Conservation (phyloP, 2,888 invertebrate species). For the Athripsodes cinereus region DNA sequence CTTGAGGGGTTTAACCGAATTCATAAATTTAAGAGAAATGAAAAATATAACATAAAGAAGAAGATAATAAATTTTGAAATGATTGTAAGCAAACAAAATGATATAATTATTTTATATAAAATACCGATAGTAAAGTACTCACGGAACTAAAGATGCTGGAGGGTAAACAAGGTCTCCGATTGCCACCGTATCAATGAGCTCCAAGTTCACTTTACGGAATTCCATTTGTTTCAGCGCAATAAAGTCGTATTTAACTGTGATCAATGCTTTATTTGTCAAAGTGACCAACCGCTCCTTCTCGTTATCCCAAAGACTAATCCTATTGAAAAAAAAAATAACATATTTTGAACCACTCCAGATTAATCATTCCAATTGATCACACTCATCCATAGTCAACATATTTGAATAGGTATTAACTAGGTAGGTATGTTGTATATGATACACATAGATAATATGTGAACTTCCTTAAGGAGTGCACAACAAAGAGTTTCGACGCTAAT, state of each 20-base stretch:
- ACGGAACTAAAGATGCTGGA: slow-evolving; percentile 75
- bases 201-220: slow-evolving; percentile 61
- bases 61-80: neutral
- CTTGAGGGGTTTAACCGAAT: too few relatives aligned
- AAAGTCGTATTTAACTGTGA: slow-evolving; percentile 79
- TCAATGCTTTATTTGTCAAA: slow-evolving; percentile 64
- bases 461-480: too few relatives aligned
- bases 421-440: too few relatives aligned
- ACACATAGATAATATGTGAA: too few relatives aligned
- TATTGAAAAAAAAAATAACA: slow-evolving; percentile 40
- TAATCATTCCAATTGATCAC: too few relatives aligned
- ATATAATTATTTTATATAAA: neutral
- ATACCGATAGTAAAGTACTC: slow-evolving; percentile 42
- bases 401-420: too few relatives aligned
- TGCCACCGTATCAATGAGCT: slow-evolving; percentile 63
- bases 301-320: slow-evolving; percentile 83
- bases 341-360: too few relatives aligned
- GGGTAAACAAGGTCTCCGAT: slow-evolving; percentile 79
- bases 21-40: too few relatives aligned
- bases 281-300: slow-evolving; percentile 76
- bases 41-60: neutral
- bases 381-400: too few relatives aligned
- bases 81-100: slow-evolving; percentile 8
- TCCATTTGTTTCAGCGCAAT: slow-evolving; percentile 71
- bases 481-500: too few relatives aligned